Percentiles rank a stretch among this genome's conserved stretches.
Conservation (phyloP, 2,888 invertebrate genomes). For the Lithophane leautieri region DNA sequence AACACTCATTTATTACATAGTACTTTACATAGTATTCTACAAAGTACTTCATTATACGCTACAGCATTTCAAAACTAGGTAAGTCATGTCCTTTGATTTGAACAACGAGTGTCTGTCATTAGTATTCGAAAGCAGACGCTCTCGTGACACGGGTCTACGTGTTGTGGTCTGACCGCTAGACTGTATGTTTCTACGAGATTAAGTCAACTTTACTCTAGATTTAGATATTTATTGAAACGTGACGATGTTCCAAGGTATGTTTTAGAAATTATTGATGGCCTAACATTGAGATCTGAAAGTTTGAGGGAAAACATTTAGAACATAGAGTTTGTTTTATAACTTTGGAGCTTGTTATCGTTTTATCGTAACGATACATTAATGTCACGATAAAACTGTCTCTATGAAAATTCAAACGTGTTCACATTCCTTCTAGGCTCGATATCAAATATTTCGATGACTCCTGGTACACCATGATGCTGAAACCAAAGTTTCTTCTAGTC, state of each 20-base stretch:
- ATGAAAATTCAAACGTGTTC: too few relatives aligned
- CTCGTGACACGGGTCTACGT: conserved; percentile 50
- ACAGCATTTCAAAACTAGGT: neutral
- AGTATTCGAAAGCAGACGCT: conserved; percentile 47
- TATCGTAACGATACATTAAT: too few relatives aligned
- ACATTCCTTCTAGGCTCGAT: too few relatives aligned
- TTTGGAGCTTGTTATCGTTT: too few relatives aligned
- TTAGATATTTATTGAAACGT: conserved; percentile 31
- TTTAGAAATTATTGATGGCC: neutral
- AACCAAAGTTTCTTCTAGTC: too few relatives aligned
- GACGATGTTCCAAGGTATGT: conserved; percentile 4
- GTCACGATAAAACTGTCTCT: too few relatives aligned
- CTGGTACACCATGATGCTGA: too few relatives aligned
- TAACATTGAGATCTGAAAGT: neutral
- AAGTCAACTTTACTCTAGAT: neutral
- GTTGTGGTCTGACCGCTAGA: conserved; percentile 38
- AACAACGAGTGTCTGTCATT: conserved; percentile 38
- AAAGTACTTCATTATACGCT: neutral
- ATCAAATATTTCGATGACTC: too few relatives aligned
- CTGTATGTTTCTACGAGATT: conserved; percentile 26
- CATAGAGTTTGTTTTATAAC: too few relatives aligned
- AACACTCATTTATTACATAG: neutral
- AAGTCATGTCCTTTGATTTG: conserved; percentile 39
- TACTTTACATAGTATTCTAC: too few relatives aligned
- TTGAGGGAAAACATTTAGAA: too few relatives aligned